Percentiles rank a stretch among this genome's conserved stretches.
Evolutionary conservation across 2,888 invertebrate species (phyloP).

Genomic region (Eupithecia pulchellata): DNA sequence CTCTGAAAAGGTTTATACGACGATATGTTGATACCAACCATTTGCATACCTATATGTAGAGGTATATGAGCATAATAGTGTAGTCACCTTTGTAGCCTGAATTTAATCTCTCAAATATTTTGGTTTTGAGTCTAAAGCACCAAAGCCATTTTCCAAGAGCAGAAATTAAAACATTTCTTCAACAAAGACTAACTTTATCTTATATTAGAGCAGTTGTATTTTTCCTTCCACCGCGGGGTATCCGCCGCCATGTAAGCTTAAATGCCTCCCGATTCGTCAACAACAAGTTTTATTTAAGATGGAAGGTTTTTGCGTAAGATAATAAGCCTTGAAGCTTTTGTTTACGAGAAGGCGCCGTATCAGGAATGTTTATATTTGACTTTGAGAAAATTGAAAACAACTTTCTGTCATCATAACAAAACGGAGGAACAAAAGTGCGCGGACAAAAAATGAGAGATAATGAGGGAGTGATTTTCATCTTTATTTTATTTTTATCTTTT

Average conservation of each 20-base stretch:
- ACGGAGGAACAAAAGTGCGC: not conserved
- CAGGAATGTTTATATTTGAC: not conserved
- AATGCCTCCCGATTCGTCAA: slow-evolving; percentile 22
- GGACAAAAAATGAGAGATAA: not conserved
- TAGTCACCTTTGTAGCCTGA: not conserved
- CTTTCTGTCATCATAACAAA: not conserved
- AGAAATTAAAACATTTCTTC: slow-evolving; percentile 12
- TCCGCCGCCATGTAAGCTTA: not conserved
- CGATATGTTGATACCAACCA: not conserved
- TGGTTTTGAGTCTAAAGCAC: not conserved
- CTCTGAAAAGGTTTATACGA: slow-evolving; percentile 5
- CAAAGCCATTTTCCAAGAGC: not conserved
- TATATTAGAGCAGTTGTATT: slow-evolving; percentile 12
- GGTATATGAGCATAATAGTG: not conserved
- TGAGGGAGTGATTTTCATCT: not conserved
- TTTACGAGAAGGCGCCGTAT: slow-evolving; percentile 12
- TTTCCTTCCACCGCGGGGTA: slow-evolving; percentile 8
- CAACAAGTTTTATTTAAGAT: slow-evolving; percentile 6
- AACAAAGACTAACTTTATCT: slow-evolving; percentile 19
- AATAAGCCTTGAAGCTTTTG: slow-evolving; percentile 17
- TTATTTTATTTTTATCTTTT: not conserved
- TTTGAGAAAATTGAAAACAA: slow-evolving; percentile 1
- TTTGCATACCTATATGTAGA: too few relatives aligned
- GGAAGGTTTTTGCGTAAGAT: not conserved
- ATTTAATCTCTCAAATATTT: not conserved